Evolutionary conservation across 2,113 vertebrate species (phyloP), one percentile per base, ranked within the genome.

Genomic region (Microtus ochrogaster): DNA sequence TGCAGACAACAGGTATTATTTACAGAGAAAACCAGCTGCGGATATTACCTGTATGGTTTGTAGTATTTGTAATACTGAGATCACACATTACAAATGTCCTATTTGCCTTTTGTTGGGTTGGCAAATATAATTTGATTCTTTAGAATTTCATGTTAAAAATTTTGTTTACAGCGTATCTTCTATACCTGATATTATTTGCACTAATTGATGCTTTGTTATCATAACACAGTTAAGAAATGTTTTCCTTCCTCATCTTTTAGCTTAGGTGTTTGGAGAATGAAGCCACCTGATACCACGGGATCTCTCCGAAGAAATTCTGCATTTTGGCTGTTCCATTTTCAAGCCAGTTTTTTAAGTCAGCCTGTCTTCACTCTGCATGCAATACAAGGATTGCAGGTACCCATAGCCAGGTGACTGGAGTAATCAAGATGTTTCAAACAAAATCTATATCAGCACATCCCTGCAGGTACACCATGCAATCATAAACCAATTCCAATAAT

Each of bases 161-260:
- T 47, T 55, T 30, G 89, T 87, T 96, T 41, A 44, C 88, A 92
- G 17, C 72, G 9, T 81, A 1, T 81, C 41, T 89, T 91, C 26
- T 68, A 77, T 3, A 28, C 83, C 39, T 26, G 47, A 73, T 55
- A n/a, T 70, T 70, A 90, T 92, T 76, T 94, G 9, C 49, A 83
- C 8, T 92, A 94, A 89, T 91, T 74, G 89, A 58, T 66, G 79
- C 91, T 89, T 68, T 74, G 3, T 81, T 61, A 79, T 79, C 28
- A 92, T 73, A 90, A 65, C 74, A 68, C 16, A 86, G 89, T 89
- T 88, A 86, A 21, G 30, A n/a, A 44, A 77, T 78, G 8, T 26
- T 97, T 88, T 49, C 61, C 83, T 91, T 87, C 63, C 7, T 76
- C 61, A 41, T 96, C 66, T 79, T 85, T 92, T 72, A 92, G 58